Base-by-base conservation (phyloP, 2,888 invertebrate genomes). In the Lasioglossum vierecki region DNA sequence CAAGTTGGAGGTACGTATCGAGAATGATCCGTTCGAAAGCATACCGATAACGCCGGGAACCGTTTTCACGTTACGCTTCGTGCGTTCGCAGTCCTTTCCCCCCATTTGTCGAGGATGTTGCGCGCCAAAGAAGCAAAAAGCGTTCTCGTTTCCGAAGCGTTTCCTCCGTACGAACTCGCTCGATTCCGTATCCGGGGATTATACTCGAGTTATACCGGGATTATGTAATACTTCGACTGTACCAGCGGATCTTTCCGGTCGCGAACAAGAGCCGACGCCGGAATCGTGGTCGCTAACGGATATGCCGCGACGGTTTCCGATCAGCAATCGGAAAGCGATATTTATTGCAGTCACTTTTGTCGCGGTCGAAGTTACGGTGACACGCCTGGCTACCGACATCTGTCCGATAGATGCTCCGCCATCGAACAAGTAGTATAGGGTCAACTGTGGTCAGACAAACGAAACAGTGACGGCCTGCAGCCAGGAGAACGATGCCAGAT, bases 321-420 rank as follows among this genome's bases (percentile, higher is more conserved):
- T 79, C 75, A 11, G 6, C 22, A 46, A 85, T 84, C 57, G 76
- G 73, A 80, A 74, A 80, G 63, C 79, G 76, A 85, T 85, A 85
- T 84, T 85, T 84, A 73, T 78, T 30, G 74, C 26, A 53, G 73
- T 26, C 44, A 44, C 66, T 68, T 76, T 83, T 49, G 72, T 73
- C 76, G 76, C 46, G 46, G 66, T 22, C 63, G 60, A 83, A 80
- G 80, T 83, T 80, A 80, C 74, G 46, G 39, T n/a, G 70, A 75
- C 70, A n/a, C 77, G 57, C 8, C 4, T 5, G 46, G 30, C 22
- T 11, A 46, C 30, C 30, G 72, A 26, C 46, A 46, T 39, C 26
- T 26, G 26, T n/a, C 80, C 49, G 44, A 44, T 70, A 9, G 53
- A 13, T 49, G 46, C 35, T 57, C 57, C 18, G 53, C 57, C 22